A percentile compares a stretch with the other conserved stretches of the same genome.
These are phyloP conservation scores for Sylvia borin DNA, from an alignment of 2,797 vertebrate species.

Conservation along the genomic window DNA sequence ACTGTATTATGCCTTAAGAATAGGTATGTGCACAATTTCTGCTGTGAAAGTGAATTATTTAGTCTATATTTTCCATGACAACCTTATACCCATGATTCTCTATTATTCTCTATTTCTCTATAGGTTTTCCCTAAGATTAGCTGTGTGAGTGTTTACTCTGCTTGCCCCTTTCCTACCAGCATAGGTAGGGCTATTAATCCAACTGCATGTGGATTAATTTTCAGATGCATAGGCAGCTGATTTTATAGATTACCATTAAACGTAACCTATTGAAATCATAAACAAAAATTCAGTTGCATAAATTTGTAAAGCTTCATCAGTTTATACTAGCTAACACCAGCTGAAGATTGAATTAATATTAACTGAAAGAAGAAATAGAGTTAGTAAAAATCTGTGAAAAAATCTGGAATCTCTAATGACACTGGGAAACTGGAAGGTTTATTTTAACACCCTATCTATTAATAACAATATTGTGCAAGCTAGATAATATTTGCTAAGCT, in stretches of 20 bases:
- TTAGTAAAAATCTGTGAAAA: conserved; percentile 30
- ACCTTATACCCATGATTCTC: neutral
- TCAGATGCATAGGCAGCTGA: neutral
- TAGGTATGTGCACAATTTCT: neutral
- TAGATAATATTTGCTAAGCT: neutral
- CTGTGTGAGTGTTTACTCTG: neutral
- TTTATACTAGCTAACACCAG: neutral
- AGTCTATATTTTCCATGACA: neutral
- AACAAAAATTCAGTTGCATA: conserved; percentile 6
- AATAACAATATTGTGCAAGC: neutral
- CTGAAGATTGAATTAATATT: neutral
- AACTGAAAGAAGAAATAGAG: neutral
- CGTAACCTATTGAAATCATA: neutral
- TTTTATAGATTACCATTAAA: conserved; percentile 5
- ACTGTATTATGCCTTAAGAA: neutral
- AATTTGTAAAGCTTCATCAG: conserved; percentile 4
- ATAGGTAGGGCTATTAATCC: neutral
- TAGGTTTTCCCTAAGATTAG: neutral
- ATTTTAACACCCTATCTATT: neutral
- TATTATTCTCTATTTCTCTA: neutral
- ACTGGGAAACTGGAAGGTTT: neutral
- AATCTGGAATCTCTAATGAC: neutral
- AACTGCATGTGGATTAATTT: neutral
- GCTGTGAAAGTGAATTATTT: neutral
- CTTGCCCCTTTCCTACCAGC: neutral